A percentile compares a stretch with the other conserved stretches of the same genome.
phyloP scores from a whole-genome alignment of 2,113 vertebrate genomes.

The Polypterus bichir region DNA sequence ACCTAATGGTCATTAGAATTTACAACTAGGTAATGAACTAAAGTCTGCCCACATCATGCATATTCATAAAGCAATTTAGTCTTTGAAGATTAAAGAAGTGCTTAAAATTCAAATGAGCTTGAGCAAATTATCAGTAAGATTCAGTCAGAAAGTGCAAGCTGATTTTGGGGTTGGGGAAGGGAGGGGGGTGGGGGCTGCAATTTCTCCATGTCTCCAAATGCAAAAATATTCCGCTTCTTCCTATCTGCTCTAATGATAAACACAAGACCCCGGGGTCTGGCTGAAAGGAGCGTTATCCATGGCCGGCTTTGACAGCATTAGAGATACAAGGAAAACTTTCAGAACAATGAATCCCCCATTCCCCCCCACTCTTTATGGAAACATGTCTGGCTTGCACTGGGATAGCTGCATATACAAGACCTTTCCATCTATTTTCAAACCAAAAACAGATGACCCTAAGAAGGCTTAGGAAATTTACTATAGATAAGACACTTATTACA shows the following conservation, averaged over 20 bases:
- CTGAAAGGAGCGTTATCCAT: conserved; percentile 51
- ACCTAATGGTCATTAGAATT: conserved; percentile 99
- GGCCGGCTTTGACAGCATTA: conserved; percentile 27
- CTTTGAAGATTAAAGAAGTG: conserved; percentile 99
- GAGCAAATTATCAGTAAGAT: conserved; percentile 98
- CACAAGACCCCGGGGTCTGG: conserved; percentile 55
- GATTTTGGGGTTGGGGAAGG: conserved; percentile 38
- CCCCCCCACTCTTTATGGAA: no score
- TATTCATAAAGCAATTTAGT: conserved; percentile 99
- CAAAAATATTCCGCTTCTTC: conserved; percentile 65
- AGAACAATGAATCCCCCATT: no score
- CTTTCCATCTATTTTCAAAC: no score
- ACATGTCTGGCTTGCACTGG: no score
- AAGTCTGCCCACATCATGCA: conserved; percentile 99
- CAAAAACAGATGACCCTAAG: no score
- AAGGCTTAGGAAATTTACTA: no score
- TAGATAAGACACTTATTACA: no score
- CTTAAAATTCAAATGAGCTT: conserved; percentile 99
- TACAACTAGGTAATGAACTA: conserved; percentile 99
- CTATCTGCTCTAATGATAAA: conserved; percentile 57
- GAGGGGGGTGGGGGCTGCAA: conserved; percentile 24
- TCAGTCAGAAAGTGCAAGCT: conserved; percentile 83
- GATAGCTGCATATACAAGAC: no score
- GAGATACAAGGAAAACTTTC: not conserved
- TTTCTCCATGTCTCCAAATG: conserved; percentile 65